These are phyloP conservation scores for Cepphus grylle DNA, from an alignment of 2,113 vertebrate species.

Conservation along the genomic window DNA sequence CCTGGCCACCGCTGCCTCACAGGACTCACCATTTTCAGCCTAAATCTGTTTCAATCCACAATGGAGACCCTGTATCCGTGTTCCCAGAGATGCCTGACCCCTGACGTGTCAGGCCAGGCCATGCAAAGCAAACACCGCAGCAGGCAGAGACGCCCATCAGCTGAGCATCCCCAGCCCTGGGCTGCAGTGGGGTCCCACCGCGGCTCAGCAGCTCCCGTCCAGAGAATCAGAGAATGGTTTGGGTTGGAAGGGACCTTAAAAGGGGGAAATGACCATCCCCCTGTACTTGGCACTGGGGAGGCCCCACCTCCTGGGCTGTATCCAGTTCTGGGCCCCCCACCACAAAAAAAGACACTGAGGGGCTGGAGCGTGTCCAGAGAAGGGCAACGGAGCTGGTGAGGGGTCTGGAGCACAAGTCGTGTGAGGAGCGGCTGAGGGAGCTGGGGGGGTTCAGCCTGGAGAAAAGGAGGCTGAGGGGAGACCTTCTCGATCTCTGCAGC, in stretches of 20 bases:
- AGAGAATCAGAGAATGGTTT: not conserved
- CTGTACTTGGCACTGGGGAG: too few species aligned
- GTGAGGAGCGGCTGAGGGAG: too few species aligned
- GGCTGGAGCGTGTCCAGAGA: too few species aligned
- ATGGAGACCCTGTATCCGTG: fast-evolving
- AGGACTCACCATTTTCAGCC: not conserved
- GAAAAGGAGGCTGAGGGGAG: too few species aligned
- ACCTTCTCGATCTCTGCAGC: too few species aligned
- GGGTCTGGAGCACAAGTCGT: too few species aligned
- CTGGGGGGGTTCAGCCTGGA: too few species aligned
- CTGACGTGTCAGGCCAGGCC: fast-evolving
- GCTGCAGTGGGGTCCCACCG: not conserved
- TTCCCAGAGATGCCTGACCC: not conserved
- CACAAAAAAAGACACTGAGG: too few species aligned
- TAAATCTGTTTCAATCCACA: not conserved
- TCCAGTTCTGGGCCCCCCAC: too few species aligned
- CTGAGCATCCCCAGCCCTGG: not conserved
- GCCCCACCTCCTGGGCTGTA: too few species aligned
- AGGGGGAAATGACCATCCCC: too few species aligned
- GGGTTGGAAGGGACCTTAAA: not conserved
- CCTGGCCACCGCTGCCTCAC: not conserved
- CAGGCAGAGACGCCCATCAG: not conserved
- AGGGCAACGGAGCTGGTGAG: too few species aligned
- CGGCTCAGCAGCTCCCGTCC: not conserved
- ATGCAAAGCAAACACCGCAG: fast-evolving